phyloP scores from a whole-genome alignment of 2,797 vertebrate genomes.

The Simalia tracyae region DNA sequence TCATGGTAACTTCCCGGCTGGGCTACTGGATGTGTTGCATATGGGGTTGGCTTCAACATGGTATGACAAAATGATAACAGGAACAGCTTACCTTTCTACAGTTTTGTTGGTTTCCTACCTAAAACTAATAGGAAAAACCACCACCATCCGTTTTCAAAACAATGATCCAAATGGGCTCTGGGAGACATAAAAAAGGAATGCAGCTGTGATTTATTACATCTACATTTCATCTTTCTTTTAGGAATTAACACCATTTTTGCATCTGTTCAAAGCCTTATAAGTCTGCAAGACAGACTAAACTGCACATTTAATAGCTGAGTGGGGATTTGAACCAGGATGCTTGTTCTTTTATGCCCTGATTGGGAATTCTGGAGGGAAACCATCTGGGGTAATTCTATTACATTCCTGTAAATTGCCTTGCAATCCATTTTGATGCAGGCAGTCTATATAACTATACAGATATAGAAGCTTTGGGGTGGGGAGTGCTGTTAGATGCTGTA shows the following conservation, averaged over 20 bases:
- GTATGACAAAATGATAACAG: background rate
- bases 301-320: background rate
- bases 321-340: background rate
- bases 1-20: background rate
- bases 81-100: background rate
- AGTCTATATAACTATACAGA: background rate
- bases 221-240: background rate
- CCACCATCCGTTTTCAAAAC: too few species aligned
- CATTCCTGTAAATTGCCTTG: background rate
- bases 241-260: background rate
- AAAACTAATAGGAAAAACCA: too few species aligned
- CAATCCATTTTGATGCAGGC: background rate
- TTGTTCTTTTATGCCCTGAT: background rate
- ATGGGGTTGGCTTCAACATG: background rate
- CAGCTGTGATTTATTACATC: background rate
- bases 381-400: background rate
- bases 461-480: background rate
- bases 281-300: background rate
- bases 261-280: background rate
- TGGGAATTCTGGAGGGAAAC: background rate
- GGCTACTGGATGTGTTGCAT: background rate
- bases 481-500: background rate
- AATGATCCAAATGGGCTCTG: background rate
- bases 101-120: background rate
- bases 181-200: background rate